A percentile compares a stretch with the other conserved stretches of the same genome.
Conservation (phyloP, 2,113 vertebrate species). For the Sitta europaea region DNA sequence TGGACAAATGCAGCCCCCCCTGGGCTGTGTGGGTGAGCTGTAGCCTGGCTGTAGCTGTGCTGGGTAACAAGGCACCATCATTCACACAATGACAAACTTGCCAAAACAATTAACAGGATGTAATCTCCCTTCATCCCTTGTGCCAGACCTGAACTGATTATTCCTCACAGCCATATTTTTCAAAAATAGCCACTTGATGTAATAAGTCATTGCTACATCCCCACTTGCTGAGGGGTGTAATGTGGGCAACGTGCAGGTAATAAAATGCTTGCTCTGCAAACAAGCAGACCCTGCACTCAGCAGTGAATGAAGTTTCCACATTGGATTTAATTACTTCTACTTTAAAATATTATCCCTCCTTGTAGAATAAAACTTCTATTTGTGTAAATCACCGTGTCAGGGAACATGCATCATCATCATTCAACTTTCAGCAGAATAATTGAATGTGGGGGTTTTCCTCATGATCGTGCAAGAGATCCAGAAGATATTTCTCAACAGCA, state of each 20-base stretch:
- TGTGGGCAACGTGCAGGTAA: neutral
- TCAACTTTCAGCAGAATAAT: constrained; percentile 40
- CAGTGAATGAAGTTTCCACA: neutral
- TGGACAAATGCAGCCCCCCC: neutral
- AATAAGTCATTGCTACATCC: neutral
- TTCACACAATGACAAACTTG: neutral
- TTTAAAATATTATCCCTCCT: constrained; percentile 38
- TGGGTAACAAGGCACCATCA: neutral
- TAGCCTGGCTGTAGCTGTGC: neutral
- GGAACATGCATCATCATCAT: constrained; percentile 24
- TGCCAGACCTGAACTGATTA: neutral
- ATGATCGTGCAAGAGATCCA: neutral
- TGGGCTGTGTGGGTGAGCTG: neutral
- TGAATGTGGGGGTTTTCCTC: constrained; percentile 25
- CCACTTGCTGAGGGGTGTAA: neutral
- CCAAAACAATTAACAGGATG: constrained; percentile 12
- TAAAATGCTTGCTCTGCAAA: constrained; percentile 15
- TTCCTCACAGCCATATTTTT: neutral
- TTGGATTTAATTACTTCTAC: constrained; percentile 32
- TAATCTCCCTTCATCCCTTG: neutral
- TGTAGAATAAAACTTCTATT: constrained; percentile 18
- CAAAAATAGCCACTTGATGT: neutral
- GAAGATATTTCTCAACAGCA: constrained; percentile 28
- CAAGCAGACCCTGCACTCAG: neutral
- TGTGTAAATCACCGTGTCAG: constrained; percentile 14